These are phyloP conservation scores for Tetragonula clypearis DNA, from an alignment of 1,140 invertebrate species.

Conservation along the genomic window DNA sequence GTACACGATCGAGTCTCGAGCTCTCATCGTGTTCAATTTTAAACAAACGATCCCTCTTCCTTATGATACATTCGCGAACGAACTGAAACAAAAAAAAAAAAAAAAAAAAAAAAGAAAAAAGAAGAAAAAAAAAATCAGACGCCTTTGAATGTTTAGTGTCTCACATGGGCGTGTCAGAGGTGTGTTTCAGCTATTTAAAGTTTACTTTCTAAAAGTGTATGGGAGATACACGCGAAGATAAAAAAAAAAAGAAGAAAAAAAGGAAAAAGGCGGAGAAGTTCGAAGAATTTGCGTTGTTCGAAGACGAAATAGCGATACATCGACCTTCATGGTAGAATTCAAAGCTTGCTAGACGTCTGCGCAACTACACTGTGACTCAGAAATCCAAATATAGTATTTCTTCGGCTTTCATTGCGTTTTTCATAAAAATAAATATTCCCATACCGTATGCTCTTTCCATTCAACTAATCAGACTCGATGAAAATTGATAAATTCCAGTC, in stretches of 20 bases:
- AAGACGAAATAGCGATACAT: constrained; percentile 31
- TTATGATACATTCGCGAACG: constrained; percentile 33
- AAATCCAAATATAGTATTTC: constrained; percentile 62
- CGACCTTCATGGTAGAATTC: constrained; percentile 39
- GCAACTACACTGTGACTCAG: constrained; percentile 53
- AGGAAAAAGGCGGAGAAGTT: not conserved
- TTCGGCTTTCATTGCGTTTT: constrained; percentile 51
- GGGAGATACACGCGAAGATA: not conserved
- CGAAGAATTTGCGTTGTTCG: constrained; percentile 16
- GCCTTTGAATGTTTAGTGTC: not conserved
- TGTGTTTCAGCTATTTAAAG: not conserved
- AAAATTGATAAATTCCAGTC: not conserved
- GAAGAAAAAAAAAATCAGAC: no score
- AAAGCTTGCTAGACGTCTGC: constrained; percentile 31
- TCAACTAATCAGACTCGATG: not conserved
- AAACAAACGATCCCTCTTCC: not conserved
- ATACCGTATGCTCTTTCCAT: not conserved
- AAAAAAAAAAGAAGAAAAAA: not conserved
- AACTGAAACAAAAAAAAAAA: constrained; percentile 44
- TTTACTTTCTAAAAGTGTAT: not conserved
- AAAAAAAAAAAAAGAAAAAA: no score
- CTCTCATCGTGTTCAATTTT: constrained; percentile 71
- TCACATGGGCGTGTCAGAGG: not conserved
- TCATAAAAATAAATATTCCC: constrained; percentile 8
- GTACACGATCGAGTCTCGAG: constrained; percentile 78